These are phyloP conservation scores for Diarsia dahlii DNA, from an alignment of 2,888 invertebrate genomes.

Conservation along the genomic window DNA sequence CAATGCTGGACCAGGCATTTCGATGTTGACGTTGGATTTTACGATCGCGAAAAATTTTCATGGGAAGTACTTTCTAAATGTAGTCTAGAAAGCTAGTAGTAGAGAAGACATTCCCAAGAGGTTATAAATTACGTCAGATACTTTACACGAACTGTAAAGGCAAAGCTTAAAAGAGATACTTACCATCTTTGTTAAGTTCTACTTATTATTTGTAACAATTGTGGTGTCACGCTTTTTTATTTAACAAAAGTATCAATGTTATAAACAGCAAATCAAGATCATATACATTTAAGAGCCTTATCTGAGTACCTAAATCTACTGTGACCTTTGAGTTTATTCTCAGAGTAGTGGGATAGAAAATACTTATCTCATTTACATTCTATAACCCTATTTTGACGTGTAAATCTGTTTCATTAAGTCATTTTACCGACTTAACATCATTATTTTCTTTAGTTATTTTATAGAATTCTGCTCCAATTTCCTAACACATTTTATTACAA, in stretches of 20 bases:
- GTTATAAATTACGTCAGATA: neutral
- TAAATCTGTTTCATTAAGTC: neutral
- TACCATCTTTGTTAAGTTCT: neutral
- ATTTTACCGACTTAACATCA: too few species aligned
- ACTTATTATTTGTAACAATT: neutral
- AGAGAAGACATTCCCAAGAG: neutral
- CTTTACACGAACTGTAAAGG: neutral
- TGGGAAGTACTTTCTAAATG: neutral
- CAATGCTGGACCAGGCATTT: neutral
- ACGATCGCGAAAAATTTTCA: neutral
- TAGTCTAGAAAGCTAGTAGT: neutral
- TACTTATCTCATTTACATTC: neutral
- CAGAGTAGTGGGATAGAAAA: neutral
- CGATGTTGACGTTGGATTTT: neutral
- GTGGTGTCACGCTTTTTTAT: neutral
- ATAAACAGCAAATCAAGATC: neutral
- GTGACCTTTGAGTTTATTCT: neutral
- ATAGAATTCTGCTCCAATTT: neutral
- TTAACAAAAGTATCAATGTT: neutral
- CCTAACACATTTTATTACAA: neutral
- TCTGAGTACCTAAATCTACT: neutral
- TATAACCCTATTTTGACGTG: neutral
- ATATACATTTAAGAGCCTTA: neutral
- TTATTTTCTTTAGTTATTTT: neutral
- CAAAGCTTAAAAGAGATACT: neutral